Percentiles rank a stretch among this genome's conserved stretches.
Conservation (phyloP, 2,113 vertebrate genomes). For the Pao palembangensis region DNA sequence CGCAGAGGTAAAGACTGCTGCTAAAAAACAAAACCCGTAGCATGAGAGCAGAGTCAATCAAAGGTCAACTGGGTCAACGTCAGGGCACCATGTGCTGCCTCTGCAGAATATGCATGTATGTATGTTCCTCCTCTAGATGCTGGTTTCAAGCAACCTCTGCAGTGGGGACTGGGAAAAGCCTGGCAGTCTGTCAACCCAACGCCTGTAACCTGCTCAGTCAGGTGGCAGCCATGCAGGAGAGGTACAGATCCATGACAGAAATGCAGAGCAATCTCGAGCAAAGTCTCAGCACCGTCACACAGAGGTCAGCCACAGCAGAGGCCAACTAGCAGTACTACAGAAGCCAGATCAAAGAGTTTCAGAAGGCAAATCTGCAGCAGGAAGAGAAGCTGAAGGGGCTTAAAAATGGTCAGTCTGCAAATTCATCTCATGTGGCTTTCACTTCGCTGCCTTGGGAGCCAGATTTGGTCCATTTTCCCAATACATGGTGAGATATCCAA, state of each 20-base stretch:
- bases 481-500: neutral
- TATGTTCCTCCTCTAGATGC: slow-evolving; percentile 16
- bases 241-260: slow-evolving; percentile 4
- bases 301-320: neutral
- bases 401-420: rapidly evolving
- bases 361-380: neutral
- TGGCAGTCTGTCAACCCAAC: slow-evolving; percentile 37
- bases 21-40: no score
- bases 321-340: neutral
- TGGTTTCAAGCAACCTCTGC: slow-evolving; percentile 7
- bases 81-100: no score
- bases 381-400: slow-evolving; percentile 6
- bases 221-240: slow-evolving; percentile 29
- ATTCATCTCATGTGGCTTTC: neutral
- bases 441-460: neutral
- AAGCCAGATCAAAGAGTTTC: neutral
- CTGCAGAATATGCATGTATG: neutral
- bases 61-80: no score
- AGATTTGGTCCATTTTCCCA: neutral
- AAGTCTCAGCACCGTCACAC: neutral
- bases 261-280: neutral
- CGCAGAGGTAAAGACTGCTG: no score
- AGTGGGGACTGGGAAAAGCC: slow-evolving; percentile 17
- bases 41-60: no score
- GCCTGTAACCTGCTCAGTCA: slow-evolving; percentile 40